Percentiles rank a stretch among this genome's conserved stretches.
These are phyloP conservation scores for Carduelis carduelis DNA, from an alignment of 2,797 vertebrate species.

Conservation along the genomic window DNA sequence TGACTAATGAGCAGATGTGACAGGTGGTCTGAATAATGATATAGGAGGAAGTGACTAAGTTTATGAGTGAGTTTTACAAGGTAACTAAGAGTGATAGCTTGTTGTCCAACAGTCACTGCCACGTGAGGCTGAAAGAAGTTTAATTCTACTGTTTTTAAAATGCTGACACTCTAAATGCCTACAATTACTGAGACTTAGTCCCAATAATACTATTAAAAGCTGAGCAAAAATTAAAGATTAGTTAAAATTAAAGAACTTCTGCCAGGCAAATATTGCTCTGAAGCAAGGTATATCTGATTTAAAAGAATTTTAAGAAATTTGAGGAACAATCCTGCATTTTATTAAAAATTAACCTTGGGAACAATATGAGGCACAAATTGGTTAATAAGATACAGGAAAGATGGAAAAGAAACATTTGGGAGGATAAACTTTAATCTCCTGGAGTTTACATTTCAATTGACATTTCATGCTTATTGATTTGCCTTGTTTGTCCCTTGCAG, in stretches of 20 bases:
- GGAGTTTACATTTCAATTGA: neutral
- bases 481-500: neutral
- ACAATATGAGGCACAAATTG: neutral
- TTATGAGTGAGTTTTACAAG: conserved; percentile 16
- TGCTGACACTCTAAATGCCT: neutral
- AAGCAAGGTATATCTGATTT: neutral
- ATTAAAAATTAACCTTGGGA: neutral
- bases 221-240: neutral
- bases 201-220: neutral
- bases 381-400: neutral
- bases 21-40: conserved; percentile 13
- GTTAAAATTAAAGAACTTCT: neutral
- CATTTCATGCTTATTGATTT: neutral
- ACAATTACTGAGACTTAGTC: neutral
- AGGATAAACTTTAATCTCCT: neutral
- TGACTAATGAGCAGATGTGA: conserved; percentile 16
- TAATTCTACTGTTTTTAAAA: neutral
- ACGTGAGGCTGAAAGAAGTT: neutral
- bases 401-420: neutral
- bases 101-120: neutral
- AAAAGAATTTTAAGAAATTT: neutral
- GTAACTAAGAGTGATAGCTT: neutral
- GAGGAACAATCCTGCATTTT: neutral
- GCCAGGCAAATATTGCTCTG: neutral
- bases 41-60: neutral